Conservation (phyloP, 2,113 vertebrate species). For the Pomatostomus ruficeps region DNA sequence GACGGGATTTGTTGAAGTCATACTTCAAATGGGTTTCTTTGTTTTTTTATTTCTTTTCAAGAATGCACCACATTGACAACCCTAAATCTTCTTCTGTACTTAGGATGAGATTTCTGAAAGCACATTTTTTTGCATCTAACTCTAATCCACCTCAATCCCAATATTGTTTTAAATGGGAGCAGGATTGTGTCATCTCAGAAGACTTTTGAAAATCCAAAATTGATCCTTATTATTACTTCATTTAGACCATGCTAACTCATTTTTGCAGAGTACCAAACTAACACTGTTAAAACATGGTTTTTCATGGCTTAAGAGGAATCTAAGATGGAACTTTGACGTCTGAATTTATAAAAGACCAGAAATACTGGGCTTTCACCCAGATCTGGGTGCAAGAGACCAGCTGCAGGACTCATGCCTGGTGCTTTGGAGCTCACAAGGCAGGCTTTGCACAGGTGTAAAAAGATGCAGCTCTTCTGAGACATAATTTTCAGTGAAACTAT, state of each 20-base stretch:
- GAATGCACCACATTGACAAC: neutral
- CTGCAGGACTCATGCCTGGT: accelerated
- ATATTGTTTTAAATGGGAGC: neutral
- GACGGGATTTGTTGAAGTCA: neutral
- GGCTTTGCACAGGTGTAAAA: neutral
- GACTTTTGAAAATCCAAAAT: neutral
- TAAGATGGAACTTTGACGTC: neutral
- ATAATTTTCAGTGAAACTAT: neutral
- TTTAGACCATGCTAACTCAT: neutral
- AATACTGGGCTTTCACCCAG: neutral
- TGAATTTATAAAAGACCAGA: neutral
- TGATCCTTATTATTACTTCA: neutral
- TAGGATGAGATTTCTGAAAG: neutral
- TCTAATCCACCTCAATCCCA: neutral
- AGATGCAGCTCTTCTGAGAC: neutral
- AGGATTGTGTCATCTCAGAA: neutral
- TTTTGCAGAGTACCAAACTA: neutral
- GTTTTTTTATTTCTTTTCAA: neutral
- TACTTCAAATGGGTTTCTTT: neutral
- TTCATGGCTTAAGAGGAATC: neutral
- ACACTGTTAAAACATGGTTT: neutral
- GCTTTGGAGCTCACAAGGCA: neutral
- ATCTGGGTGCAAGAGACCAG: neutral
- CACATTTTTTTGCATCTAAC: neutral
- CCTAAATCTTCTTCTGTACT: neutral